These are phyloP conservation scores for Pterocles orientalis DNA, from an alignment of 2,113 vertebrate species.

Conservation along the genomic window DNA sequence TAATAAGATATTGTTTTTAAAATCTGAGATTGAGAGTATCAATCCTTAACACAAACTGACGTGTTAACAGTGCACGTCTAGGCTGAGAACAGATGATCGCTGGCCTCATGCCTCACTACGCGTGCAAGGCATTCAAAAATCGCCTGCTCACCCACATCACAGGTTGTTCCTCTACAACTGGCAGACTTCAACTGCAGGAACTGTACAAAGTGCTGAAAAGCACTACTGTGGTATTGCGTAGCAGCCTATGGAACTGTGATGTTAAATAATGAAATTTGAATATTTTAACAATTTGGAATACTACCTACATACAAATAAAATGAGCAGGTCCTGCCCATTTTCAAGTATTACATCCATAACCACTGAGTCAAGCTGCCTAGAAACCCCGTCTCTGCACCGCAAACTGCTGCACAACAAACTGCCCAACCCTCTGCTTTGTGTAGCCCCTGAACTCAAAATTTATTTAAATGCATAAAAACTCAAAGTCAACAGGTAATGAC, in stretches of 20 bases:
- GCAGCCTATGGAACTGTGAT: background rate
- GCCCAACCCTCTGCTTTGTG: background rate
- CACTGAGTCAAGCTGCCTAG: background rate
- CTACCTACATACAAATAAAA: background rate
- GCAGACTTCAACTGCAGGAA: background rate
- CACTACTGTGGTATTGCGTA: background rate
- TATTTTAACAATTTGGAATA: background rate
- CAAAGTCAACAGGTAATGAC: background rate
- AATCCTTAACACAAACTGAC: background rate
- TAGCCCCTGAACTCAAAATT: background rate
- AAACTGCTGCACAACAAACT: background rate
- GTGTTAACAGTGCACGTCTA: background rate
- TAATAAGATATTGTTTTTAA: background rate
- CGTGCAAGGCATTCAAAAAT: slow-evolving; percentile 31
- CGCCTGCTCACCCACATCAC: background rate
- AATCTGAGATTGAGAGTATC: background rate
- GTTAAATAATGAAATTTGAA: background rate
- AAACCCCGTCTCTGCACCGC: background rate
- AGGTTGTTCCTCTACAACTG: background rate
- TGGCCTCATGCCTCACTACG: background rate
- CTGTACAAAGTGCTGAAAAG: background rate
- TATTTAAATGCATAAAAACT: background rate
- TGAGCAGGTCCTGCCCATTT: background rate
- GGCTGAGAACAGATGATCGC: background rate
- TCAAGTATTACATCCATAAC: background rate